Conservation (phyloP, 1,140 invertebrate genomes). For the Subanguina moxae region DNA sequence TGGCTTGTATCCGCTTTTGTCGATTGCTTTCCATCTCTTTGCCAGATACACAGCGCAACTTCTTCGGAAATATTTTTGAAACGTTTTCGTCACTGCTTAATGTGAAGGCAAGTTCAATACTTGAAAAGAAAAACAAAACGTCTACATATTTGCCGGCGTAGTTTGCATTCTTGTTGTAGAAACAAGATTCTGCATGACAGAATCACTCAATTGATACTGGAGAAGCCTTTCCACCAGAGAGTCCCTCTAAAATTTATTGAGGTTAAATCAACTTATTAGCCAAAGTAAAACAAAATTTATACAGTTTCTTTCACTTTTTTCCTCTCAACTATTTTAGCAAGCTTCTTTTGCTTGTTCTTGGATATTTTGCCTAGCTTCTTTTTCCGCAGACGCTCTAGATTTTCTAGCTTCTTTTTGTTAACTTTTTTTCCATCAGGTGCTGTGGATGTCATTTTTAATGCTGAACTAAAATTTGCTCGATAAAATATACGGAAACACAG, state of each 20-base stretch:
- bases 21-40: constrained; percentile 13
- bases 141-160: too few species aligned
- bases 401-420: constrained; percentile 24
- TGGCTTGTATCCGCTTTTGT: constrained; percentile 14
- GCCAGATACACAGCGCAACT: constrained; percentile 28
- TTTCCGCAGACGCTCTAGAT: constrained; percentile 23
- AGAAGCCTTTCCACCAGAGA: constrained; percentile 21
- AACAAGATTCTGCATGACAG: constrained; percentile 15
- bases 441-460: constrained; percentile 2
- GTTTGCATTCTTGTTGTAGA: constrained; percentile 22
- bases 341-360: constrained; percentile 30
- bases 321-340: constrained; percentile 22
- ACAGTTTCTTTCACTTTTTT: constrained; percentile 31
- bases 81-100: not conserved
- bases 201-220: constrained; percentile 24
- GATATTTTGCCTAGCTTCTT: constrained; percentile 34
- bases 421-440: constrained; percentile 5
- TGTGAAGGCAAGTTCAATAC: too few species aligned
- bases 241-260: constrained; percentile 23
- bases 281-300: constrained; percentile 1
- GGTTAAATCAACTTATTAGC: constrained; percentile 5
- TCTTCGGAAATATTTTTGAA: constrained; percentile 15
- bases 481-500: too few species aligned
- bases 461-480: too few species aligned
- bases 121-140: too few species aligned